Evolutionary conservation across 1,140 invertebrate species (phyloP).

Genomic region (Pararge aegeria): DNA sequence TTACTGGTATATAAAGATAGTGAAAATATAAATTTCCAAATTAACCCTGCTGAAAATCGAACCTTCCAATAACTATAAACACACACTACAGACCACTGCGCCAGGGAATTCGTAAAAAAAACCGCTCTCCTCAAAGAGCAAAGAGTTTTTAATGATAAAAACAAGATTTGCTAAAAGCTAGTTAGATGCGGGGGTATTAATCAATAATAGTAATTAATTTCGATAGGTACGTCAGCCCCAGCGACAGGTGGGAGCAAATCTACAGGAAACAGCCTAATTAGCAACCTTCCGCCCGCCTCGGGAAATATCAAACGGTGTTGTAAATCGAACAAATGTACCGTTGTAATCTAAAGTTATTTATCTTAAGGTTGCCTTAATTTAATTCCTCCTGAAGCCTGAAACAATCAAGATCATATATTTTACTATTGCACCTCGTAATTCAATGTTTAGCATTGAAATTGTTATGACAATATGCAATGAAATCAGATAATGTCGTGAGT

Average conservation of each 20-base stretch:
- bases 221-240: slow-evolving; percentile 61
- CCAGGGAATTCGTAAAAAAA: no score
- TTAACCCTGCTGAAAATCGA: no score
- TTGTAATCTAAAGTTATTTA: slow-evolving; percentile 34
- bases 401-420: no score
- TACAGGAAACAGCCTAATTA: slow-evolving; percentile 74
- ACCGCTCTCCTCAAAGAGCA: no score
- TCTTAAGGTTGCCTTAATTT: slow-evolving; percentile 5
- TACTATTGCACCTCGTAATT: no score
- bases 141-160: background rate
- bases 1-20: no score
- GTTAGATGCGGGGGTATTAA: slow-evolving; percentile 47
- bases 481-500: no score
- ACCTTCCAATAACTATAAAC: no score
- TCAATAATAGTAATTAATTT: slow-evolving; percentile 73
- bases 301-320: slow-evolving; percentile 47
- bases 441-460: no score
- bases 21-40: no score
- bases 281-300: slow-evolving; percentile 48
- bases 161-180: background rate
- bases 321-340: slow-evolving; percentile 56
- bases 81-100: no score
- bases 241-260: slow-evolving; percentile 70
- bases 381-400: background rate
- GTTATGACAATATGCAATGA: no score